Evolutionary conservation across 1,140 invertebrate genomes (phyloP), one percentile per base, ranked within the genome.

Genomic region (Hypsibius dujardini): DNA sequence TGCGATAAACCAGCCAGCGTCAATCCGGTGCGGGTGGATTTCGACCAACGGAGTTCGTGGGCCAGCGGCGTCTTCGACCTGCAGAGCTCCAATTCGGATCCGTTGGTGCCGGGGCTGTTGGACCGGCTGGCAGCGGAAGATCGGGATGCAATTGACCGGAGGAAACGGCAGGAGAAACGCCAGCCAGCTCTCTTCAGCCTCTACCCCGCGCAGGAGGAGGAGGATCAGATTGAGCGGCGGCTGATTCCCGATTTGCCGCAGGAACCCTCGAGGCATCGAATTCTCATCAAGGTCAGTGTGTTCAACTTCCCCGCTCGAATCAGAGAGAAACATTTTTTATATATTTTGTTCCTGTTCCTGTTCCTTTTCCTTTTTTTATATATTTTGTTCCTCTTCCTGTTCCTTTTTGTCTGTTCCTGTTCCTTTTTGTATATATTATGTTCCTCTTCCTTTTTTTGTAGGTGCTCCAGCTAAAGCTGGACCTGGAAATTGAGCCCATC

Each of bases 401-500:
- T n/a, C n/a, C n/a, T n/a, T n/a, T n/a, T n/a, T n/a, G n/a, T n/a
- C n/a, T n/a, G n/a, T n/a, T n/a, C n/a, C n/a, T n/a, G n/a, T n/a
- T n/a, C n/a, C n/a, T n/a, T n/a, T n/a, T n/a, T n/a, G n/a, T n/a
- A n/a, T n/a, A n/a, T n/a, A n/a, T n/a, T n/a, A n/a, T n/a, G n/a
- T n/a, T n/a, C n/a, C n/a, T n/a, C n/a, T n/a, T n/a, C n/a, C n/a
- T n/a, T n/a, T n/a, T n/a, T n/a, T n/a, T 56, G 50, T 42, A 42
- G 7, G 62, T 67, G 45, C 42, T 67, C 3, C 7, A 7, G 42
- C 7, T 67, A 42, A 88, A 86, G 75, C 80, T 94, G 47, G 92
- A 95, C 73, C 78, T 93, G 1, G 90, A 95, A 81, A 88, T 95
- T 28, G 92, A 95, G 77, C 92, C 92, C 1, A 86, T 96, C 47